Conservation (phyloP, 2,888 invertebrate species). For the Candidula unifasciata region DNA sequence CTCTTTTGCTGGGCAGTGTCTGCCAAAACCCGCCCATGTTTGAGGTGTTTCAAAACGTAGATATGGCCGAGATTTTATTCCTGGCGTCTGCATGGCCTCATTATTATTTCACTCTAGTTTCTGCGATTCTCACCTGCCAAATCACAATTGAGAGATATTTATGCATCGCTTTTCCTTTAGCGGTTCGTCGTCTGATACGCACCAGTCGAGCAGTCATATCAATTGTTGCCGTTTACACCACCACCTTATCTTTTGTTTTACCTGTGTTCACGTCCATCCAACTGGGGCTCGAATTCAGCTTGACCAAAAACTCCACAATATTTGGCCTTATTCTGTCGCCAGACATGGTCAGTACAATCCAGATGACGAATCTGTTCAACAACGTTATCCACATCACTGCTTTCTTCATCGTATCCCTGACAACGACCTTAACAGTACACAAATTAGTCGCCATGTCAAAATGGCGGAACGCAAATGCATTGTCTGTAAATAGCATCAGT, state of each 20-base stretch:
- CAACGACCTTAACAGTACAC: not conserved
- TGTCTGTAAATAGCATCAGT: not conserved
- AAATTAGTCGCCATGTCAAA: not conserved
- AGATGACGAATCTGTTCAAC: too few relatives aligned
- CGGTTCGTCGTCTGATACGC: not conserved
- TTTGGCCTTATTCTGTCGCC: not conserved
- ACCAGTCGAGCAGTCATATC: not conserved
- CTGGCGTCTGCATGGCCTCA: not conserved
- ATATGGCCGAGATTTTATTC: not conserved
- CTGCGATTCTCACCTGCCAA: not conserved
- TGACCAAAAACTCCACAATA: not conserved
- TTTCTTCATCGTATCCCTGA: not conserved
- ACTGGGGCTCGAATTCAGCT: not conserved
- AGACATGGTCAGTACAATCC: not conserved
- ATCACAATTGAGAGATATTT: not conserved
- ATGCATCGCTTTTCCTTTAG: not conserved
- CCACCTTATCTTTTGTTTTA: too few relatives aligned
- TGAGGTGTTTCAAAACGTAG: not conserved
- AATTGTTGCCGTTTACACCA: not conserved
- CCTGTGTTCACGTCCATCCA: not conserved
- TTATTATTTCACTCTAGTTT: not conserved
- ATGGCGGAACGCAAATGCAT: not conserved
- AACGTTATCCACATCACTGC: not conserved
- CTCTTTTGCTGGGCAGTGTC: not conserved
- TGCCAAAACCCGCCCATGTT: not conserved